Percentiles rank a stretch among this genome's conserved stretches.
Evolutionary conservation across 2,888 invertebrate genomes (phyloP).

Genomic region (Macaria notata): DNA sequence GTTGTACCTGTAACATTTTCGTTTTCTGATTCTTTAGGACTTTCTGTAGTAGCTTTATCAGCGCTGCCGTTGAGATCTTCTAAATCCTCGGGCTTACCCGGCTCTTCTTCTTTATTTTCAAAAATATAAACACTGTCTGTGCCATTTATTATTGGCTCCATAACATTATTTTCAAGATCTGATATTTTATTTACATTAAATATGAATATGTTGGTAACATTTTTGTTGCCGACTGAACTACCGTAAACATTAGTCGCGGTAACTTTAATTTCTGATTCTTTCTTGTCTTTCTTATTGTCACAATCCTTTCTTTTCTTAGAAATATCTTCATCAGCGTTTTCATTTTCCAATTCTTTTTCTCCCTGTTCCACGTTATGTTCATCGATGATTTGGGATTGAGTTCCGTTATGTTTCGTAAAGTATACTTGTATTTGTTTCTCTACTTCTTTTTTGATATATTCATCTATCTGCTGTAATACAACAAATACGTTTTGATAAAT

Average conservation of each 20-base stretch:
- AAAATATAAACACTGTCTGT: slow-evolving; percentile 31
- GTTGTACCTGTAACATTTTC: background rate
- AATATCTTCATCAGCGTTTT: slow-evolving; percentile 14
- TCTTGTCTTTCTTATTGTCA: slow-evolving; percentile 16
- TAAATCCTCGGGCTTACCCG: slow-evolving; percentile 1
- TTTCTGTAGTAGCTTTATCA: slow-evolving; percentile 1
- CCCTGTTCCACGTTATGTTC: background rate
- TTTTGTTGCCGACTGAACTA: slow-evolving; percentile 49
- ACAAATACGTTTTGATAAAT: background rate
- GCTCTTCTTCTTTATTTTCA: slow-evolving; percentile 9
- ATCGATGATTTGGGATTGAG: background rate
- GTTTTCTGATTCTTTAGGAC: slow-evolving; percentile 1
- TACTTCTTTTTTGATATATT: slow-evolving; percentile 43
- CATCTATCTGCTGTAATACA: slow-evolving; percentile 40
- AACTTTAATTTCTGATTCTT: slow-evolving; percentile 29
- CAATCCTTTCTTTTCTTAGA: slow-evolving; percentile 17
- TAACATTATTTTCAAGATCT: slow-evolving; percentile 28
- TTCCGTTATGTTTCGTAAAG: slow-evolving; percentile 9
- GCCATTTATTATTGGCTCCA: slow-evolving; percentile 31
- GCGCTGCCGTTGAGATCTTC: background rate
- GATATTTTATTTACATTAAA: slow-evolving; percentile 45
- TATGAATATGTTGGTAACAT: slow-evolving; percentile 61
- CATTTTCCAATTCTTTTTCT: slow-evolving; percentile 1
- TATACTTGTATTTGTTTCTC: slow-evolving; percentile 32
- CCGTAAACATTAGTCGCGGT: slow-evolving; percentile 47